Percentiles rank a stretch among this genome's conserved stretches.
Conservation (phyloP, 2,113 vertebrate genomes). For the Nycticorax nycticorax region DNA sequence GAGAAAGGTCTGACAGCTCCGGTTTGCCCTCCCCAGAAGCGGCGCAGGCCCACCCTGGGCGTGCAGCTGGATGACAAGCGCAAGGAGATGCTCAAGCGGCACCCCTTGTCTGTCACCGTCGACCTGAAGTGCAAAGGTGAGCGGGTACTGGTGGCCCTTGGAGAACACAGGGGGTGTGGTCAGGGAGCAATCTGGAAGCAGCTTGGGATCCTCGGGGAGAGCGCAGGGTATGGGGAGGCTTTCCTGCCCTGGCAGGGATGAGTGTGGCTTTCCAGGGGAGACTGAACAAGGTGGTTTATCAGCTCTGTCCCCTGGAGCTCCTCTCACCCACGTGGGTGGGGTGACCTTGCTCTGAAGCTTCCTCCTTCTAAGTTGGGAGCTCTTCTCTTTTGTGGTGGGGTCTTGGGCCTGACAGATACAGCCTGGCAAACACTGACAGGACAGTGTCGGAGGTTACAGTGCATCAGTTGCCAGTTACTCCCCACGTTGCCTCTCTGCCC, state of each 20-base stretch:
- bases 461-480: neutral
- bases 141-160: neutral
- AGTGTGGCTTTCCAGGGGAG: too few species aligned
- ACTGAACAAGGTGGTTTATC: neutral
- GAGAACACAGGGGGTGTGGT: neutral
- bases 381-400: neutral
- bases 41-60: constrained; percentile 88
- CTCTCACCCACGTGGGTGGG: fast-evolving
- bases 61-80: constrained; percentile 96
- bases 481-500: neutral
- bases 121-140: constrained; percentile 94
- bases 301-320: neutral
- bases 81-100: constrained; percentile 93
- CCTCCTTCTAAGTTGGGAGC: neutral
- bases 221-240: neutral
- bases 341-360: neutral
- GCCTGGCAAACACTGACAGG: neutral
- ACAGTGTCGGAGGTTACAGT: neutral
- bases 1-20: neutral
- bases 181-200: neutral
- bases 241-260: neutral
- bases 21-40: constrained; percentile 75
- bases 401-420: too few species aligned
- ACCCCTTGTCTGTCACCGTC: constrained; percentile 88
- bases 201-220: neutral